Percentiles rank a stretch among this genome's conserved stretches.
phyloP scores from a whole-genome alignment of 2,797 vertebrate species.

The Fistularia tabacaria region DNA sequence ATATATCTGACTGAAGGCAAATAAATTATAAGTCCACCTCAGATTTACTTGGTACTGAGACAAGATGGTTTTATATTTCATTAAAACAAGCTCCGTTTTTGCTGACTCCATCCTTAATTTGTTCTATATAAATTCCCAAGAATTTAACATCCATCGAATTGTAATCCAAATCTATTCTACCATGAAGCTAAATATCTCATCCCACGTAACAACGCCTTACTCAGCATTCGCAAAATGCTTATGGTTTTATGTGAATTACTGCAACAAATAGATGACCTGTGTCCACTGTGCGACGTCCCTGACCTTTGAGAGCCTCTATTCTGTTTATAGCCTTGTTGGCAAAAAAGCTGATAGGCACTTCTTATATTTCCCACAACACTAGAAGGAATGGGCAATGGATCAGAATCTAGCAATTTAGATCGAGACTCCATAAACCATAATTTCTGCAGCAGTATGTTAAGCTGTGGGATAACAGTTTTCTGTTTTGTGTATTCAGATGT shows the following conservation, averaged over 20 bases:
- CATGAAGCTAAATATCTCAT: neutral
- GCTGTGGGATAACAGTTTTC: conserved; percentile 36
- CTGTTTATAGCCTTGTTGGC: conserved; percentile 41
- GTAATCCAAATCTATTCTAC: too few relatives aligned
- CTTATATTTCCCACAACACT: conserved; percentile 14
- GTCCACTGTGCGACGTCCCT: conserved; percentile 3
- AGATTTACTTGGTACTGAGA: too few relatives aligned
- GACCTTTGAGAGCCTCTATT: conserved; percentile 36
- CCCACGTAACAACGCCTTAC: neutral
- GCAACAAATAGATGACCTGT: conserved; percentile 38
- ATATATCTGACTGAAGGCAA: too few relatives aligned
- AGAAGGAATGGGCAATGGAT: conserved; percentile 3
- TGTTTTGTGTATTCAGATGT: conserved; percentile 25
- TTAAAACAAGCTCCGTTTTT: too few relatives aligned
- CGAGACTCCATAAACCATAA: conserved; percentile 18
- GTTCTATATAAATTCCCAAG: too few relatives aligned
- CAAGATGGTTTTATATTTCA: too few relatives aligned
- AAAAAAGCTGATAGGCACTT: conserved; percentile 27
- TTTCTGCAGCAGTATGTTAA: conserved; percentile 32
- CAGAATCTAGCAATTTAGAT: conserved; percentile 30
- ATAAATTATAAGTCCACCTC: too few relatives aligned
- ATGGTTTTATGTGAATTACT: conserved; percentile 16
- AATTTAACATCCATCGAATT: too few relatives aligned
- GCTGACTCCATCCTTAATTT: too few relatives aligned
- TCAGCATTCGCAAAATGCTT: conserved; percentile 22